Conservation (phyloP, 2,888 invertebrate species). For the Mythimna impura region DNA sequence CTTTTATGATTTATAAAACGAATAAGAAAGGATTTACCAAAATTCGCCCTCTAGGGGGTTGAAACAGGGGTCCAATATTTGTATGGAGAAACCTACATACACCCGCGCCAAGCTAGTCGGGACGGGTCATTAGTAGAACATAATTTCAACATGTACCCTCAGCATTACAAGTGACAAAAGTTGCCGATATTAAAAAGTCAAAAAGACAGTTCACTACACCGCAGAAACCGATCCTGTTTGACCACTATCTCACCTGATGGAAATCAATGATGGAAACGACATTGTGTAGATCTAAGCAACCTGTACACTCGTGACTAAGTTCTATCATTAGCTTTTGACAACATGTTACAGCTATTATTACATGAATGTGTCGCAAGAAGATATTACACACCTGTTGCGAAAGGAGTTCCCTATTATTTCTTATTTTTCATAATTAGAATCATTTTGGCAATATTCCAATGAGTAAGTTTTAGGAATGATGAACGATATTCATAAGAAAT, state of each 20-base stretch:
- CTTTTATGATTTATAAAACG: too few species aligned
- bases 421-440: slow-evolving; percentile 17
- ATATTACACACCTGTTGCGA: slow-evolving; percentile 1
- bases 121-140: too few species aligned
- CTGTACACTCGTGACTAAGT: background rate
- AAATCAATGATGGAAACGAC: background rate
- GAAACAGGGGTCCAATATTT: too few species aligned
- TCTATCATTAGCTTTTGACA: background rate
- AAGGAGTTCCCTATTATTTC: background rate
- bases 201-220: background rate
- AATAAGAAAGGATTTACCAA: too few species aligned
- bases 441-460: slow-evolving; percentile 30
- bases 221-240: background rate
- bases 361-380: background rate
- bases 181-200: background rate
- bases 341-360: background rate
- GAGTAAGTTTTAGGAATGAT: background rate
- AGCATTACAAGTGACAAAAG: background rate
- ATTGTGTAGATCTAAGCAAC: background rate
- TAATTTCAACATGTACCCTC: too few species aligned
- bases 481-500: slow-evolving; percentile 4
- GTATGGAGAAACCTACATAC: too few species aligned
- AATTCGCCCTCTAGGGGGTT: too few species aligned
- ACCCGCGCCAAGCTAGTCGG: too few species aligned
- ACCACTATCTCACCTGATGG: background rate